A percentile compares a stretch with the other conserved stretches of the same genome.
phyloP scores from a whole-genome alignment of 2,888 invertebrate species.

The Serrognathus titanus region DNA sequence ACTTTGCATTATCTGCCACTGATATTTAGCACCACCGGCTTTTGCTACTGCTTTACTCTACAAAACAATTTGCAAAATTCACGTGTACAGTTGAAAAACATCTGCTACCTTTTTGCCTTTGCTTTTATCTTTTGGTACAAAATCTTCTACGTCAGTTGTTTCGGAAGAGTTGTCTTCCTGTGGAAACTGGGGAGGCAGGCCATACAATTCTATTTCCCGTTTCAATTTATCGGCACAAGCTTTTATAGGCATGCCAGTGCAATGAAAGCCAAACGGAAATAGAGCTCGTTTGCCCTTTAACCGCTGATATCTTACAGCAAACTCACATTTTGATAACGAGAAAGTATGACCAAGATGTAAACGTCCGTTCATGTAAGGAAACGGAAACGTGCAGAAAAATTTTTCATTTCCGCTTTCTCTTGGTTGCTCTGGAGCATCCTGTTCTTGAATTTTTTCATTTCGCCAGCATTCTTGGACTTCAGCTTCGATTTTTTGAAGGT shows the following conservation, averaged over 20 bases:
- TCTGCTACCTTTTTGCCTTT: conserved; percentile 78
- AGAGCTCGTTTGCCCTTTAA: conserved; percentile 85
- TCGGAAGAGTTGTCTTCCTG: conserved; percentile 51
- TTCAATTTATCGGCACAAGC: conserved; percentile 97
- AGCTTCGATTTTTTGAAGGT: conserved; percentile 84
- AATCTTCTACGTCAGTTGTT: conserved; percentile 52
- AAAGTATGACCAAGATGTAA: conserved; percentile 98
- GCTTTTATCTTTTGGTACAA: conserved; percentile 75
- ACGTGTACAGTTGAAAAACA: not conserved
- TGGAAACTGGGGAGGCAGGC: conserved; percentile 90
- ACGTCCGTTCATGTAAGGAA: conserved; percentile 98
- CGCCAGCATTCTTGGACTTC: conserved; percentile 87
- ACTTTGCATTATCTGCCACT: conserved; percentile 98
- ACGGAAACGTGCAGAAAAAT: conserved; percentile 93
- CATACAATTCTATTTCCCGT: conserved; percentile 87
- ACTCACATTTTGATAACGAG: conserved; percentile 96
- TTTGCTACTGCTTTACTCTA: conserved; percentile 95
- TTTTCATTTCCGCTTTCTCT: conserved; percentile 67
- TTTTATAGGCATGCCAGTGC: conserved; percentile 99
- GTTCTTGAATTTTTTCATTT: conserved; percentile 72
- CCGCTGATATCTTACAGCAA: conserved; percentile 88
- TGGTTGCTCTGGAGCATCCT: conserved; percentile 68
- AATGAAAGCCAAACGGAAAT: conserved; percentile 98
- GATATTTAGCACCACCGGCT: conserved; percentile 82
- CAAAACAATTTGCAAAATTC: not conserved